Conservation (phyloP, 2,797 vertebrate species). For the Philypnodon macrostomus region DNA sequence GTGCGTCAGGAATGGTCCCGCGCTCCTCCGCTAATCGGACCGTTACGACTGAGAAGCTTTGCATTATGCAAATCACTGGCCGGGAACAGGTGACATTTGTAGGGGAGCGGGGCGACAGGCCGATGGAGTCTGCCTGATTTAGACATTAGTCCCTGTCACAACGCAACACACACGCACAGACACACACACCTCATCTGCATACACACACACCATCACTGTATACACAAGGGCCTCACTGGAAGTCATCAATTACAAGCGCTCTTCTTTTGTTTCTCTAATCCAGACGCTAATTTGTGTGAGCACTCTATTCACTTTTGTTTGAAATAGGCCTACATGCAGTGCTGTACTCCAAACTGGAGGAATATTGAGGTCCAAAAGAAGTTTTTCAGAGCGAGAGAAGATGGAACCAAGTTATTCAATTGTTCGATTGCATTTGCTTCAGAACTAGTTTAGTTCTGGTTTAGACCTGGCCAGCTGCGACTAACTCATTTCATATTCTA, state of each 20-base stretch:
- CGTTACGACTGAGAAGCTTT: constrained; percentile 99
- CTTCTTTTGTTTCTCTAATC: constrained; percentile 17
- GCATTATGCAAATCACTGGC: constrained; percentile 99
- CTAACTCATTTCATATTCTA: no score
- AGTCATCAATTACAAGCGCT: constrained; percentile 19
- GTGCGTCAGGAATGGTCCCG: constrained; percentile 91
- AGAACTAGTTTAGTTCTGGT: no score
- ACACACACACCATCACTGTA: constrained; percentile 48
- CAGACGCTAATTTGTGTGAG: constrained; percentile 15
- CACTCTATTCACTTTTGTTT: constrained; percentile 13
- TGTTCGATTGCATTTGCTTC: no score
- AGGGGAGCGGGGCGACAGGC: constrained; percentile 86
- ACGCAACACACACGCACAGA: constrained; percentile 81
- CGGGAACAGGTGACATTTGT: constrained; percentile 99
- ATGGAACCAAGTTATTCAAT: no score
- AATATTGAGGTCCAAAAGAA: no score
- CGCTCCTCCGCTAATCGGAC: constrained; percentile 92
- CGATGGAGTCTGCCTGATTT: constrained; percentile 94
- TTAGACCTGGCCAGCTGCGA: no score
- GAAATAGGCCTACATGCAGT: background rate
- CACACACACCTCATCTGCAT: constrained; percentile 75
- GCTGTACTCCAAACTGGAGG: no score
- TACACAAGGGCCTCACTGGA: constrained; percentile 19
- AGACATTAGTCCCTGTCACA: constrained; percentile 99
- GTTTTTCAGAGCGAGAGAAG: no score